Percentiles rank a stretch among this genome's conserved stretches.
Conservation (phyloP, 35 echinoderm and acorn worm genomes). For the Diadema setosum region DNA sequence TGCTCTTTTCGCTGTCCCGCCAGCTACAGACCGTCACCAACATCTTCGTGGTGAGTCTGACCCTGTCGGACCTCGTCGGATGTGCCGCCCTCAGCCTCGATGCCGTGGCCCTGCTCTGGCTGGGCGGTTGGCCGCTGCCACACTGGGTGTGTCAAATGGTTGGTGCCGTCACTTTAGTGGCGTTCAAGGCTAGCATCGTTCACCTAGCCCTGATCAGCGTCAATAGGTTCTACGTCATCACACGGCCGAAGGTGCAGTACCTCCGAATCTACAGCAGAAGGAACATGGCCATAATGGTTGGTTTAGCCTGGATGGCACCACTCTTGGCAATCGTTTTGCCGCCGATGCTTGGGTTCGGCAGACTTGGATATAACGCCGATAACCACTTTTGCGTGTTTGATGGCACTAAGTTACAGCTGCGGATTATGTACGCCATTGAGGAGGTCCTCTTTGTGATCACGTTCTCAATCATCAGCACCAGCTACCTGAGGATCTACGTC, state of each 20-base stretch:
- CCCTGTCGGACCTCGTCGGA: conserved; percentile 61
- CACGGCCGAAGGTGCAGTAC: conserved; percentile 51
- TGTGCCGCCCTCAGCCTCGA: conserved; percentile 65
- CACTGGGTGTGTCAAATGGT: conserved; percentile 54
- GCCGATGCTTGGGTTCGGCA: conserved; percentile 52
- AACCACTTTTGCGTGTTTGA: conserved; percentile 43
- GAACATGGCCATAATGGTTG: conserved; percentile 41
- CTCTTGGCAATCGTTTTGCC: conserved; percentile 53
- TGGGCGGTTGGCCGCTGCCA: conserved; percentile 57
- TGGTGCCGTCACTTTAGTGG: conserved; percentile 69
- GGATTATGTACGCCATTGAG: conserved; percentile 8
- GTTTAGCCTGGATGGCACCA: conserved; percentile 66
- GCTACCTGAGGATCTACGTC: not conserved
- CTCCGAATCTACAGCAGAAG: conserved; percentile 30
- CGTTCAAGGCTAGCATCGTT: conserved; percentile 73
- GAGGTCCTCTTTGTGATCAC: conserved; percentile 1
- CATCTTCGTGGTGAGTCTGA: conserved; percentile 89
- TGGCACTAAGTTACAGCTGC: not conserved
- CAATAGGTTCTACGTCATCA: conserved; percentile 72
- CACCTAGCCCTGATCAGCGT: conserved; percentile 77
- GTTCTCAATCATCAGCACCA: not conserved
- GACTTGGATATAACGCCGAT: conserved; percentile 73
- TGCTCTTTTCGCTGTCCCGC: conserved; percentile 57
- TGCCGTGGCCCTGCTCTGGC: conserved; percentile 45
- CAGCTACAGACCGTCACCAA: conserved; percentile 85